Percentiles rank a stretch among this genome's conserved stretches.
Evolutionary conservation across 1,140 invertebrate genomes (phyloP).

Genomic region (Micrasema minimum): DNA sequence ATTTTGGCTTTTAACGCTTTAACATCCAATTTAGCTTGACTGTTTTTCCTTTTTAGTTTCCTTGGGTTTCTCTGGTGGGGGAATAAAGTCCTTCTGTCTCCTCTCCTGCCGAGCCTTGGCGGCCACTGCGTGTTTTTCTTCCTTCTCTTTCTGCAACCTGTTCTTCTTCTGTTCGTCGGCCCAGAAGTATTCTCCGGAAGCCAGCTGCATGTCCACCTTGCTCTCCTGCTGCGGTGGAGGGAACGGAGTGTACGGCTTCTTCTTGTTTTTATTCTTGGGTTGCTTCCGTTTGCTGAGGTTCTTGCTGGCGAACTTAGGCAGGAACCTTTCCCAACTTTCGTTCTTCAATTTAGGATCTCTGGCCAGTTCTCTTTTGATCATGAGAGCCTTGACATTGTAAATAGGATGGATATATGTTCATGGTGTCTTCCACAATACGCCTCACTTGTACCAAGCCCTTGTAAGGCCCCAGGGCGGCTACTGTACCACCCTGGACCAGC

Average conservation of each 20-base stretch:
- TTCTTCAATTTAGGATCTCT: conserved; percentile 92
- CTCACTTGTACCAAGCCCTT: conserved; percentile 93
- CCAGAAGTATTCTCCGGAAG: conserved; percentile 97
- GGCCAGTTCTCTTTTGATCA: conserved; percentile 96
- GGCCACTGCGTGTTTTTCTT: conserved; percentile 77
- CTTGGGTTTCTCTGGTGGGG: conserved; percentile 76
- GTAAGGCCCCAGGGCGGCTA: conserved; percentile 94
- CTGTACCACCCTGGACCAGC: conserved; percentile 97
- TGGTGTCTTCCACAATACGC: conserved; percentile 94
- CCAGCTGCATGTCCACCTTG: conserved; percentile 94
- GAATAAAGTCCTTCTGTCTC: conserved; percentile 83
- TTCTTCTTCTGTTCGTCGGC: conserved; percentile 83
- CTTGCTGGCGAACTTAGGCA: conserved; percentile 96
- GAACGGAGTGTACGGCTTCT: conserved; percentile 97
- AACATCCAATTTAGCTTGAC: conserved; percentile 69
- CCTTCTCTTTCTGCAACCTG: conserved; percentile 78
- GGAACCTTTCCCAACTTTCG: conserved; percentile 97
- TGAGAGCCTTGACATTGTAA: conserved; percentile 97
- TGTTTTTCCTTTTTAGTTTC: conserved; percentile 47
- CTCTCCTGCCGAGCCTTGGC: conserved; percentile 80
- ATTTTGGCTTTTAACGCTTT: conserved; percentile 78
- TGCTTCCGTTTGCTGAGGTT: conserved; percentile 91
- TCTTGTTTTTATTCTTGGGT: conserved; percentile 84
- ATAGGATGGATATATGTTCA: conserved; percentile 99
- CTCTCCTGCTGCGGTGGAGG: conserved; percentile 93